Conservation (phyloP, 1,140 invertebrate genomes). For the Arctopsyche grandis region DNA sequence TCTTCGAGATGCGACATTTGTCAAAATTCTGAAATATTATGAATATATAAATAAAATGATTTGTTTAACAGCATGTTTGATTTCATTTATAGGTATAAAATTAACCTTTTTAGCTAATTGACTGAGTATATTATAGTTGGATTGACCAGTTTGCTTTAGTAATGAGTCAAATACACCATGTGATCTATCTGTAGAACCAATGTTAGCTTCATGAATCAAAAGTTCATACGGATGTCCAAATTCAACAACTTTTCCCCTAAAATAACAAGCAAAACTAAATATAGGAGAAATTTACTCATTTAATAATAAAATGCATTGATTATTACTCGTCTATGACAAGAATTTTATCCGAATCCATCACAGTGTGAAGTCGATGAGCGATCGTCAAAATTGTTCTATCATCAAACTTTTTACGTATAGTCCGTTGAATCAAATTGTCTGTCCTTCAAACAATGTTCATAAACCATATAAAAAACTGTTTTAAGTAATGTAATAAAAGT, state of each 20-base stretch:
- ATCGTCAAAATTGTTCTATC: slow-evolving; percentile 84
- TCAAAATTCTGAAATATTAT: slow-evolving; percentile 14
- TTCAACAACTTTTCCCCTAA: slow-evolving; percentile 48
- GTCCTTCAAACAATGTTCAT: slow-evolving; percentile 62
- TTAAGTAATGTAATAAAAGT: neutral
- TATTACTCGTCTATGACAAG: slow-evolving; percentile 74
- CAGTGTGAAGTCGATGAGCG: slow-evolving; percentile 83
- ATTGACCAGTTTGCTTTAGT: slow-evolving; percentile 10
- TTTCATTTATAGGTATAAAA: neutral
- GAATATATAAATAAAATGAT: neutral
- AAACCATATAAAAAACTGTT: neutral
- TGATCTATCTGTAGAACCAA: neutral
- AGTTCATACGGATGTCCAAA: slow-evolving; percentile 47
- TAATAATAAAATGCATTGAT: neutral
- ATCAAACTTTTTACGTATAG: slow-evolving; percentile 74
- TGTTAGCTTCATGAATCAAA: neutral
- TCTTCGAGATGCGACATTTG: neutral
- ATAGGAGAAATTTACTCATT: neutral
- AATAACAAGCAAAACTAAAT: neutral
- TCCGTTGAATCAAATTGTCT: slow-evolving; percentile 75
- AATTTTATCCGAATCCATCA: slow-evolving; percentile 82
- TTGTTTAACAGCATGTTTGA: neutral
- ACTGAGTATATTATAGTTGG: neutral
- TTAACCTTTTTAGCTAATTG: slow-evolving; percentile 20
- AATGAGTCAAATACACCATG: slow-evolving; percentile 18